phyloP scores from a whole-genome alignment of 2,113 vertebrate genomes.

The Podiceps cristatus region DNA sequence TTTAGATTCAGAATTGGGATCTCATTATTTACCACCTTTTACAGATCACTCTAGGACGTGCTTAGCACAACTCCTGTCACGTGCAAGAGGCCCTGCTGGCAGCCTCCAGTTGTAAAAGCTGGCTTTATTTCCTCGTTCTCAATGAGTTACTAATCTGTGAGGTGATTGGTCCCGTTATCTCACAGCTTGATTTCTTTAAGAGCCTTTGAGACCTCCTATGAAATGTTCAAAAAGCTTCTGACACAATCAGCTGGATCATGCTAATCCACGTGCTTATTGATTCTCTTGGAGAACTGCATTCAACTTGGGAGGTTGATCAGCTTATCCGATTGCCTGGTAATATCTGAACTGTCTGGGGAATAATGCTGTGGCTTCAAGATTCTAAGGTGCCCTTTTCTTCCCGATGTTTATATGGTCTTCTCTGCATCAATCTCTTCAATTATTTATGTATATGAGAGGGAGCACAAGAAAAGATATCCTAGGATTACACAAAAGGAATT shows the following conservation, averaged over 20 bases:
- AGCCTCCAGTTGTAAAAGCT: neutral
- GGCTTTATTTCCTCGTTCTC: neutral
- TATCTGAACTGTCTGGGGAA: neutral
- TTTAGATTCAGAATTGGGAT: neutral
- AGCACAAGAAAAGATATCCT: neutral
- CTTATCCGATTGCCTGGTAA: neutral
- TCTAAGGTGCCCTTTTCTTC: neutral
- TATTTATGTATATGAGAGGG: neutral
- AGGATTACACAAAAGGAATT: neutral
- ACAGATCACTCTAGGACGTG: neutral
- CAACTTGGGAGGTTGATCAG: neutral
- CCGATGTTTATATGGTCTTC: neutral
- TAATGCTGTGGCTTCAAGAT: neutral
- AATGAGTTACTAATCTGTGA: neutral
- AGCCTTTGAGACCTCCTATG: neutral
- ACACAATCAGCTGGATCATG: neutral
- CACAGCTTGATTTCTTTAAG: slow-evolving; percentile 14
- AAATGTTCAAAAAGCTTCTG: neutral
- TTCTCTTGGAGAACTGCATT: neutral
- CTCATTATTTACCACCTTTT: neutral
- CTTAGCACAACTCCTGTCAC: neutral
- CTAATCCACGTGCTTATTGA: slow-evolving; percentile 27
- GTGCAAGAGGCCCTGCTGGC: neutral
- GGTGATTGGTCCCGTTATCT: neutral
- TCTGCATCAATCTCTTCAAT: fast-evolving